A percentile compares a stretch with the other conserved stretches of the same genome.
Conservation (phyloP, 2,888 invertebrate species). For the Ferrisia virgata region DNA sequence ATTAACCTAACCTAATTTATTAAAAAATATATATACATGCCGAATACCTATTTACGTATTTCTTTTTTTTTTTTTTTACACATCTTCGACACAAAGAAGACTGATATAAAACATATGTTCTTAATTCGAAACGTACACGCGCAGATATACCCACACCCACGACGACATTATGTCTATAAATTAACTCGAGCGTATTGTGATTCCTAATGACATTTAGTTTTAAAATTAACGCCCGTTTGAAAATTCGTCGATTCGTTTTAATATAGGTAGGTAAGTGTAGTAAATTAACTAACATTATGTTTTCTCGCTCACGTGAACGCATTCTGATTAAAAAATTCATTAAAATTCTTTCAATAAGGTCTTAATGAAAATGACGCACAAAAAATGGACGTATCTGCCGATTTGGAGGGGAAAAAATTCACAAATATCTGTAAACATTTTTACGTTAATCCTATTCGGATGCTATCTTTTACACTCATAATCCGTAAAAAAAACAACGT, state of each 20-base stretch:
- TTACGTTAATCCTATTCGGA: neutral
- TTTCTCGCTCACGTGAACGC: neutral
- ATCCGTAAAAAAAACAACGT: constrained; percentile 24
- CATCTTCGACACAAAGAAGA: neutral
- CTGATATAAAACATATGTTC: neutral
- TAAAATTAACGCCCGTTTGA: neutral
- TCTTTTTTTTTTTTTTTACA: neutral
- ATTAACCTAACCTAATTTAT: constrained; percentile 18
- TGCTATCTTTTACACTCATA: neutral
- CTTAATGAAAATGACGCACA: neutral
- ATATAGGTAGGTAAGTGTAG: neutral
- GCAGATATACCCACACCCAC: neutral
- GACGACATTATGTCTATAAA: neutral
- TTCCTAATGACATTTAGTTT: neutral
- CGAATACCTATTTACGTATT: too few species aligned
- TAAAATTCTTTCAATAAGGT: neutral
- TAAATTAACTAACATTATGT: neutral
- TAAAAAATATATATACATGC: neutral
- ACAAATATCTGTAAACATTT: neutral
- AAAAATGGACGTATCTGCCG: neutral
- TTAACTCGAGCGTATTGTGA: neutral
- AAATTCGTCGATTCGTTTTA: neutral
- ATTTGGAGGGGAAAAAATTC: neutral
- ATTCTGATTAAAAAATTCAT: neutral
- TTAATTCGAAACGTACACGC: neutral